phyloP scores from a whole-genome alignment of 2,797 vertebrate genomes.

The Pyrrhura leucotis region DNA sequence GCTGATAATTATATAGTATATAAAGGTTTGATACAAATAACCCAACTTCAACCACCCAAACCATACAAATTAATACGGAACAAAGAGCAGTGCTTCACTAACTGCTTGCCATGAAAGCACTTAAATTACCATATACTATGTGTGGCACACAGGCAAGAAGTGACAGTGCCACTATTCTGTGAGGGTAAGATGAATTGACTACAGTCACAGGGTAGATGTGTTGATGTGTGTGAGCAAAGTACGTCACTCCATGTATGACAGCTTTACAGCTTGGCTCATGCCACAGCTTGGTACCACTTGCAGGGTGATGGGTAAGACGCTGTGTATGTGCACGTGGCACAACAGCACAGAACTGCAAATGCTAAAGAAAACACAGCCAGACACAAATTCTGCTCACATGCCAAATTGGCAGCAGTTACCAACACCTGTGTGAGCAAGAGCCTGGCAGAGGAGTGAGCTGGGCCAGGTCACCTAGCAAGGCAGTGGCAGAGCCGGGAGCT shows the following conservation, averaged over 20 bases:
- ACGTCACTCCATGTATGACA: not conserved
- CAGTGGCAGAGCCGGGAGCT: accelerated
- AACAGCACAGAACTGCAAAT: not conserved
- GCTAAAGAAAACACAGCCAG: accelerated
- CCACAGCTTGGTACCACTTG: not conserved
- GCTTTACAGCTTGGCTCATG: not conserved
- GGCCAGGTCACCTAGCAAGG: not conserved
- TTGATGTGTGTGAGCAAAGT: not conserved
- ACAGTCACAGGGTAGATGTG: not conserved
- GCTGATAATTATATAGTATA: not conserved
- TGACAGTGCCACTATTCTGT: not conserved
- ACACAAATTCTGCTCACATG: not conserved
- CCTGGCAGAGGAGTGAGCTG: not conserved
- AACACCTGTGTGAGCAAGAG: not conserved
- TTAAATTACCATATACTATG: not conserved
- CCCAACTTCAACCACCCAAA: not conserved
- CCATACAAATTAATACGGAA: not conserved
- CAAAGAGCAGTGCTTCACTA: not conserved
- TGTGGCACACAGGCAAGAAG: not conserved
- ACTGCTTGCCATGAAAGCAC: not conserved
- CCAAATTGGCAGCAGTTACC: not conserved
- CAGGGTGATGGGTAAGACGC: accelerated
- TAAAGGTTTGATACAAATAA: not conserved
- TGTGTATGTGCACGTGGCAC: accelerated
- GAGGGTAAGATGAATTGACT: not conserved